Evolutionary conservation across 30 jellyfish, hydroid and myxozoan species (phyloP).

Genomic region (Cassiopea xamachana): DNA sequence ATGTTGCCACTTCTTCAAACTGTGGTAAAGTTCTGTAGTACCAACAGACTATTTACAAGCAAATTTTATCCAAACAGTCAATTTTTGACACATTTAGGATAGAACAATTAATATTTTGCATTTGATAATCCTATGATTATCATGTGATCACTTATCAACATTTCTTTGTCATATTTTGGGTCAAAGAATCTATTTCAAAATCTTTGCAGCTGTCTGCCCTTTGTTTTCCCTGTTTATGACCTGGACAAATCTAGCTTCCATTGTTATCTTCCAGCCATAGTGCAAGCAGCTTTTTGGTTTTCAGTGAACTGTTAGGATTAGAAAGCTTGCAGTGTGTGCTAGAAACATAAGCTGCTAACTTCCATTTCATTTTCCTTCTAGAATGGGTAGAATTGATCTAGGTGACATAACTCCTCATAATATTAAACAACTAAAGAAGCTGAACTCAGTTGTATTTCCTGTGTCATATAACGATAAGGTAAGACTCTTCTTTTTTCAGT

Average conservation of each 20-base stretch:
- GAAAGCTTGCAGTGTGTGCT: neutral
- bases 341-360: neutral
- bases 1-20: too few species aligned
- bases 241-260: neutral
- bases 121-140: neutral
- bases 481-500: neutral
- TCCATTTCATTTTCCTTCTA: conserved; percentile 9
- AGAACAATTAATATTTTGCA: neutral
- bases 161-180: neutral
- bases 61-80: too few species aligned
- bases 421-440: conserved; percentile 89
- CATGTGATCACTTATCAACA: neutral
- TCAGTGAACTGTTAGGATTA: neutral
- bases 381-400: conserved; percentile 91
- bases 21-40: too few species aligned
- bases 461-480: conserved; percentile 97
- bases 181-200: neutral
- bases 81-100: neutral
- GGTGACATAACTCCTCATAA: conserved; percentile 97
- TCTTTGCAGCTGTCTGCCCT: conserved; percentile 16
- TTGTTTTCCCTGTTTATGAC: conserved; percentile 16
- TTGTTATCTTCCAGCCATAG: neutral
- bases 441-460: conserved; percentile 97
- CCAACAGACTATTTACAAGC: too few species aligned
- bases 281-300: neutral